Evolutionary conservation across 2,888 invertebrate species (phyloP), one percentile per base, ranked within the genome.

Genomic region (Protodeltote pygarga): DNA sequence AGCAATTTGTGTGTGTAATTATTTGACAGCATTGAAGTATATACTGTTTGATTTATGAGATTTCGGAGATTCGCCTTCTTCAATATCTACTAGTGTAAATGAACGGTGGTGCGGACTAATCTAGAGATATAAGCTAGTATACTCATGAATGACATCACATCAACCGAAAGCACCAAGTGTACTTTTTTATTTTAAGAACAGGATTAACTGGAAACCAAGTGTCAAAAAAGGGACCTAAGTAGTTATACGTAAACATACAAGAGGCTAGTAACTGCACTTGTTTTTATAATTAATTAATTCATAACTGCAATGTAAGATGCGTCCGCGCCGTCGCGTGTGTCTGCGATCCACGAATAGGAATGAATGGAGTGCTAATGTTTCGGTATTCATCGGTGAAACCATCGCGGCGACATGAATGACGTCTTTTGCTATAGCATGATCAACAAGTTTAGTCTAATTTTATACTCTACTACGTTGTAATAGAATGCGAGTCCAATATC

Each of bases 181-280:
- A 21, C 33, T 16, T 62, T 58, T 55, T 27, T 58, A 54, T 62
- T 45, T n/a, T n/a, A n/a, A n/a, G n/a, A n/a, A n/a, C n/a, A n/a
- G n/a, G n/a, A n/a, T n/a, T n/a, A n/a, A n/a, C 34, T 45, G 32
- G 17, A 64, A 47, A 40, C 40, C 5, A 58, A 59, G 61, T 61
- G 61, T 61, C 61, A 61, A 61, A 61, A 17, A 40, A 41, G 65
- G 61, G 61, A 64, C 65, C 61, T 47, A 64, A 61, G 44, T 64
- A 61, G 65, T 58, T 57, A 34, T 47, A 44, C 23, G 25, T 48
- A 41, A 39, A 37, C 16, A 17, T 31, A 40, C 37, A 58, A 46
- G 38, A 62, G 42, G 42, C 58, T 57, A 34, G 11, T 34, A 13
- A 35, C 46, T 29, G 28, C 38, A 33, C 4, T 41, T 35, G n/a